Base-by-base conservation (phyloP, 2,888 invertebrate genomes). In the Epinotia brunnichana region DNA sequence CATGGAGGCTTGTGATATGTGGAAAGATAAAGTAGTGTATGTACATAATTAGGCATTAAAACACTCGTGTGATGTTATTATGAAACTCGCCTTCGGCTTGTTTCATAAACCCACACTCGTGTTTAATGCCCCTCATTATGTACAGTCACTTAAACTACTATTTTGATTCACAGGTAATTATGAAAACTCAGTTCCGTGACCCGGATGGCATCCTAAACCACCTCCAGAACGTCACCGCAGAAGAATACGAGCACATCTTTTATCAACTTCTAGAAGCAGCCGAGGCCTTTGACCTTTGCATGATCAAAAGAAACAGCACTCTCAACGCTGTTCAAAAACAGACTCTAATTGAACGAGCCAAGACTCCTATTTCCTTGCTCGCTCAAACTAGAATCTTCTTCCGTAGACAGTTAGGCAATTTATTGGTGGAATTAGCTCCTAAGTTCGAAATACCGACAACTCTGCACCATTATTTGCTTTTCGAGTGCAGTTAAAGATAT, bases 161-260 rank as follows among this genome's bases (percentile, higher is more conserved):
- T n/a, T 4, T 4, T 4, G 7, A 5, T 5, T 35, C 9, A 0
- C 85, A 95, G 95, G 96, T 96, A 0, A 95, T 96, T 19, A 96
- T 97, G 94, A 96, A 97, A 87, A 96, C 96, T 10, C 97, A 97
- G 79, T 97, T 96, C 83, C 94, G 97, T 72, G 97, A 97, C 83
- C 97, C 97, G 0, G 96, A 96, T 82, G 97, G 97, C 48, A 95
- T 97, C 70, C 91, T 98, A 5, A 97, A 97, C 84, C 96, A 95
- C 39, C 94, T 97, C 13, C 96, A 96, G 78, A 95, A 96, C 84
- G 94, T 95, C 0, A 91, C 94, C 0, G 78, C 90, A 1, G 85
- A 87, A 21, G 89, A 91, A 73, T 82, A 88, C 75, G 87, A 94
- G 64, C 89, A 94, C 76, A 94, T 96, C 69, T 94, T 96, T 83